These are phyloP conservation scores for Eufriesea mexicana DNA, from an alignment of 1,140 invertebrate species.

Conservation along the genomic window DNA sequence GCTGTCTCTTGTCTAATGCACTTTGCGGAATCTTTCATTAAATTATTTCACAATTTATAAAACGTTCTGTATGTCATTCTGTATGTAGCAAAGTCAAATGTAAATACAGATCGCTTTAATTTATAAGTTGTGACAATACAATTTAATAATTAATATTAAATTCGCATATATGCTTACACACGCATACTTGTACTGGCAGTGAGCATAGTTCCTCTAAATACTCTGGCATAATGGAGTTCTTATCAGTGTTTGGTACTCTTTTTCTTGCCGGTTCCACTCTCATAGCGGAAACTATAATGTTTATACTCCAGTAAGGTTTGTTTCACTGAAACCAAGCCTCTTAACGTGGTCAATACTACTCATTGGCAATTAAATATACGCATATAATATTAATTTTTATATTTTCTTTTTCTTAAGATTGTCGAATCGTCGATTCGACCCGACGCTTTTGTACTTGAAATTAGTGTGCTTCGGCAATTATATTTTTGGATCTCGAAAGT, in stretches of 20 bases:
- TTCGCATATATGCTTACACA: conserved; percentile 47
- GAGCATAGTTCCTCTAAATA: conserved; percentile 74
- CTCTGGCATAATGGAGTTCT: conserved; percentile 73
- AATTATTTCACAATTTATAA: conserved; percentile 23
- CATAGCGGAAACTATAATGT: conserved; percentile 18
- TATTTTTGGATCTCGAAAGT: background rate
- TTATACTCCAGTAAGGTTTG: conserved; percentile 27
- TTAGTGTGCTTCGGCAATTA: conserved; percentile 11
- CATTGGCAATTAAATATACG: conserved; percentile 44
- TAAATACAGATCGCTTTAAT: conserved; percentile 12
- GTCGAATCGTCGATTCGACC: conserved; percentile 7
- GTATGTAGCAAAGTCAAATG: conserved; percentile 10
- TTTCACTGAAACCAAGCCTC: conserved; percentile 19
- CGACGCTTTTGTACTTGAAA: conserved; percentile 35
- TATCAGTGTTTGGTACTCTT: conserved; percentile 73
- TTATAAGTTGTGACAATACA: conserved; percentile 30
- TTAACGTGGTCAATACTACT: conserved; percentile 47
- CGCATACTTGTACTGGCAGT: conserved; percentile 74
- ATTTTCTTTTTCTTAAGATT: background rate
- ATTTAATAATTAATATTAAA: conserved; percentile 43
- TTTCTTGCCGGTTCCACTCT: conserved; percentile 21
- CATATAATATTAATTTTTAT: conserved; percentile 40
- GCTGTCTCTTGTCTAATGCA: background rate
- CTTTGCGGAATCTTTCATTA: conserved; percentile 18
- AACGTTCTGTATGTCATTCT: conserved; percentile 7